Base-by-base conservation (phyloP, 2,888 invertebrate genomes). In the Drosophila nigricruria region DNA sequence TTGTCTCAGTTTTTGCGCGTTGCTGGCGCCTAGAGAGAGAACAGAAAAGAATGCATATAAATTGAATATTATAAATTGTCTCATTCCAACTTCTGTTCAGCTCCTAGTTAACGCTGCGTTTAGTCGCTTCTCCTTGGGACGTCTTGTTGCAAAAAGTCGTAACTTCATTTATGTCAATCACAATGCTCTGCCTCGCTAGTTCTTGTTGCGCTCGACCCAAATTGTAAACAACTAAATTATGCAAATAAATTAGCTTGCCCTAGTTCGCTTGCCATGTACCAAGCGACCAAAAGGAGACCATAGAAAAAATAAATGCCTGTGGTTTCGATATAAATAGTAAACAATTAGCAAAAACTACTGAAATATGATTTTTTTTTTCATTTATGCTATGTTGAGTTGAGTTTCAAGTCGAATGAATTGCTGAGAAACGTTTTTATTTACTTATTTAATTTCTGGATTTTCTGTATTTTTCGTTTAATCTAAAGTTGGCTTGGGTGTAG, bases 141-240 rank as follows among this genome's bases (percentile, higher is more conserved):
- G 49, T 54, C 73, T 68, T 68, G 74, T 67, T 73, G 78, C 81
- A 79, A 81, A 79, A 81, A 83, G 73, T 82, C 78, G 84, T 90
- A 91, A 91, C 90, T 91, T 90, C 89, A 91, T 91, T 91, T 89
- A 85, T 89, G 90, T 90, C 91, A 91, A 91, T 91, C 90, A 83
- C 74, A 72, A 77, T 69, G 69, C 72, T 65, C 50, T 68, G 71
- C 58, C 50, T 66, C 10, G 34, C 47, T 40, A 23, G 53, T 40
- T 42, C 32, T 52, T 36, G 45, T 40, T 58, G 47, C 66, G 52
- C 63, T 67, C 66, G 47, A 56, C 78, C 73, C 76, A 85, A 82
- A 81, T 90, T 89, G 88, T 91, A 91, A 91, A 91, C 89, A 91
- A 91, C 89, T 79, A 90, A 91, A 91, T 91, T 91, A 91, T 90